Percentiles rank a stretch among this genome's conserved stretches.
Evolutionary conservation across 2,113 vertebrate species (phyloP).

Genomic region (Elachura formosa): DNA sequence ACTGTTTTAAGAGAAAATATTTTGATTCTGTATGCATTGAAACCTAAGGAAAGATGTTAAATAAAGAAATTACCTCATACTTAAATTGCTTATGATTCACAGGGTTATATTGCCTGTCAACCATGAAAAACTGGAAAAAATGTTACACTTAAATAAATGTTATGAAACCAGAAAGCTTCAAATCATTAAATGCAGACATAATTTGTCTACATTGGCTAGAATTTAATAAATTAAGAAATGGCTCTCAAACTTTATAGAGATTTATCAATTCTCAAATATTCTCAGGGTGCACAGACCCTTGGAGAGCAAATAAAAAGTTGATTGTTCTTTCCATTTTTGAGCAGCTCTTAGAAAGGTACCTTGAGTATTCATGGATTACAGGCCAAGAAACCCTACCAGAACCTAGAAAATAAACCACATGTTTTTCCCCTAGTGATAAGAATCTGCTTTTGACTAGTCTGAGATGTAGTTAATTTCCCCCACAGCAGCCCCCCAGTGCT

Average conservation of each 20-base stretch:
- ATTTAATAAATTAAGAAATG: background rate
- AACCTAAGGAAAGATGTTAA: background rate
- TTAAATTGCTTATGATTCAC: background rate
- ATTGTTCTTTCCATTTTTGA: background rate
- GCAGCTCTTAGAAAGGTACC: background rate
- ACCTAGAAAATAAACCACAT: background rate
- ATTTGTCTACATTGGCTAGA: background rate
- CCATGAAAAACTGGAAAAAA: background rate
- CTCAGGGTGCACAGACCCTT: accelerated
- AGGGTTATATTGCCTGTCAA: background rate
- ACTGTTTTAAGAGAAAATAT: background rate
- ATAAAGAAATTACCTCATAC: background rate
- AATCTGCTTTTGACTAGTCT: background rate
- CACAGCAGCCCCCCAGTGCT: background rate
- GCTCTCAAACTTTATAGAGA: background rate
- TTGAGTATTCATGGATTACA: background rate
- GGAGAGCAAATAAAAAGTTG: background rate
- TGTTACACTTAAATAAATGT: accelerated
- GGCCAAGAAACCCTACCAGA: accelerated
- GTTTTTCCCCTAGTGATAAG: background rate
- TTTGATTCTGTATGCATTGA: background rate
- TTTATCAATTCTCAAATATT: background rate
- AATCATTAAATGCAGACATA: background rate
- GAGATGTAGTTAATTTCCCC: background rate
- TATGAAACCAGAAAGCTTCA: background rate